Conservation (phyloP, 2,113 vertebrate genomes). For the Butorides virescens region DNA sequence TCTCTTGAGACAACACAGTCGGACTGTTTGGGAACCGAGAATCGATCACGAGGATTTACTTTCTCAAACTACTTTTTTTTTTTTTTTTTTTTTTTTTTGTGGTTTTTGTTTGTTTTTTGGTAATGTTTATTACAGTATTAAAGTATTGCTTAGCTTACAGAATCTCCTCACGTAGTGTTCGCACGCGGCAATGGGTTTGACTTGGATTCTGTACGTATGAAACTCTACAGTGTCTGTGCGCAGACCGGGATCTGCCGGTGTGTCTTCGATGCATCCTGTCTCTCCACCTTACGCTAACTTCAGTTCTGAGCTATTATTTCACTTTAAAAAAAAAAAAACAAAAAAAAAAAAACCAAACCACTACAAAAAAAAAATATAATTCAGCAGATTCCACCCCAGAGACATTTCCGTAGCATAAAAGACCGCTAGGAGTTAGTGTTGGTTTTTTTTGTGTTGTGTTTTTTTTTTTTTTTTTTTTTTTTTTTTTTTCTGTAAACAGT, state of each 20-base stretch:
- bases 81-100: slow-evolving; percentile 46
- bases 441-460: not conserved
- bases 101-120: slow-evolving; percentile 66
- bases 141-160: slow-evolving; percentile 84
- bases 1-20: slow-evolving; percentile 67
- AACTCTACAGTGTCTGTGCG: slow-evolving; percentile 68
- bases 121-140: slow-evolving; percentile 76
- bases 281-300: slow-evolving; percentile 12
- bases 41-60: slow-evolving; percentile 39
- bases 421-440: slow-evolving; percentile 80
- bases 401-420: slow-evolving; percentile 71
- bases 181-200: slow-evolving; percentile 23
- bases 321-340: slow-evolving; percentile 40
- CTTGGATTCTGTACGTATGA: slow-evolving; percentile 61
- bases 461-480: not conserved
- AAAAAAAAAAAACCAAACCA: not conserved
- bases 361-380: slow-evolving; percentile 29
- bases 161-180: slow-evolving; percentile 70
- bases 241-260: slow-evolving; percentile 50
- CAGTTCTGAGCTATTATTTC: not conserved
- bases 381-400: slow-evolving; percentile 53
- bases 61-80: slow-evolving; percentile 26
- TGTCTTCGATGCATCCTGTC: slow-evolving; percentile 55
- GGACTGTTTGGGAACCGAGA: slow-evolving; percentile 59
- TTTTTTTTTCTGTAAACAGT: slow-evolving; percentile 78